phyloP scores from a whole-genome alignment of 1,140 invertebrate species.

The Brachionus paranguensis region DNA sequence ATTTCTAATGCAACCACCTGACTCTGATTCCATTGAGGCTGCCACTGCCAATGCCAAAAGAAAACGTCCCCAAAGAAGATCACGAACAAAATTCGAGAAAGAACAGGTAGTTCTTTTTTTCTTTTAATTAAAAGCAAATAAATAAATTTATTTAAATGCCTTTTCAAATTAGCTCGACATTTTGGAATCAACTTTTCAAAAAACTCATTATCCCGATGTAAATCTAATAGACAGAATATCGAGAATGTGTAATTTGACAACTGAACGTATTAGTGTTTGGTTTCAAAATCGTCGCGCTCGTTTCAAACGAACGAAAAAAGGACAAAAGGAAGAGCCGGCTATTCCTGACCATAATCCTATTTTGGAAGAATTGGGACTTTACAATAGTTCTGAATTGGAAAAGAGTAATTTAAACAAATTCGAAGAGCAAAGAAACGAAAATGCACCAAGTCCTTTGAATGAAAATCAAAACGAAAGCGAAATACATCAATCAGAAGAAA shows the following conservation, averaged over 20 bases:
- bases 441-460: not conserved
- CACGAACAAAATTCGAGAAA: constrained; percentile 38
- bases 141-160: not conserved
- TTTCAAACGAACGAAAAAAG: constrained; percentile 39
- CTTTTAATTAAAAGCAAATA: not conserved
- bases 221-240: constrained; percentile 23
- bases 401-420: not conserved
- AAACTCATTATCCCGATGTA: constrained; percentile 38
- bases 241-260: constrained; percentile 18
- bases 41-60: constrained; percentile 14
- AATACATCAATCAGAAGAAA: not conserved
- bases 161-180: not conserved
- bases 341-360: not conserved
- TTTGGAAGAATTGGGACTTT: not conserved
- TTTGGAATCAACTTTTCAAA: constrained; percentile 20
- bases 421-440: not conserved
- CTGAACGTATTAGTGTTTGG: constrained; percentile 29
- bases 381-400: not conserved
- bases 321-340: not conserved
- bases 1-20: constrained; percentile 36
- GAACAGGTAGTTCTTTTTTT: not conserved
- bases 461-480: not conserved
- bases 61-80: constrained; percentile 1
- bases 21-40: constrained; percentile 18
- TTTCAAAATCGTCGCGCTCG: constrained; percentile 39